Percentiles rank a stretch among this genome's conserved stretches.
Conservation (phyloP, 2,113 vertebrate species). For the Dunckerocampus dactyliophorus region DNA sequence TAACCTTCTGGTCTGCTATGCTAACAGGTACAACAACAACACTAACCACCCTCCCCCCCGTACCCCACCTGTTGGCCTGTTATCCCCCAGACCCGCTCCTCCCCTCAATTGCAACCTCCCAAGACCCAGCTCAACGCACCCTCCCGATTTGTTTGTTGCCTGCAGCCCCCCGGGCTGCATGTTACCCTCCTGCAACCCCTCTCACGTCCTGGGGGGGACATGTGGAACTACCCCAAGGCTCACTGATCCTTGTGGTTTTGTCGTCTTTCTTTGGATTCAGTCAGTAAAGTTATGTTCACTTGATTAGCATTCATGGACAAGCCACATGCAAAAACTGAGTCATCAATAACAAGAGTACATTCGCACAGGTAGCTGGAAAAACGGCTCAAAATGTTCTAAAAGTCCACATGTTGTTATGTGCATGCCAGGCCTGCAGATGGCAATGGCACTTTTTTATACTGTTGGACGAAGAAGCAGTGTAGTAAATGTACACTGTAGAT, state of each 20-base stretch:
- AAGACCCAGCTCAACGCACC: conserved; percentile 2
- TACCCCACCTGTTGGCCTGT: conserved; percentile 26
- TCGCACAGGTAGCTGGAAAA: too few relatives aligned
- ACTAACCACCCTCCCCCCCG: conserved; percentile 52
- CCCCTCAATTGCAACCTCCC: neutral
- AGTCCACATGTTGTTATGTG: too few relatives aligned
- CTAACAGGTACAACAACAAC: conserved; percentile 85
- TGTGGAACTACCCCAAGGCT: conserved; percentile 21
- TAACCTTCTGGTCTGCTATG: conserved; percentile 77
- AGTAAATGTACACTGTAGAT: too few relatives aligned
- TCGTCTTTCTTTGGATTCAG: too few relatives aligned
- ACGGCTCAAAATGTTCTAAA: too few relatives aligned
- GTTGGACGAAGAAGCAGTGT: too few relatives aligned
- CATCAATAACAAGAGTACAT: too few relatives aligned
- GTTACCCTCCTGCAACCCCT: conserved; percentile 26
- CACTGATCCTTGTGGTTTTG: neutral
- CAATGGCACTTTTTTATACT: too few relatives aligned
- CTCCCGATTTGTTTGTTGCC: conserved; percentile 48
- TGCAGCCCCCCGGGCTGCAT: conserved; percentile 53
- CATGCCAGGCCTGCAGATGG: too few relatives aligned
- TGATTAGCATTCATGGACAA: too few relatives aligned
- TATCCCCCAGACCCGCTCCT: neutral
- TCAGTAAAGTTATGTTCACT: too few relatives aligned
- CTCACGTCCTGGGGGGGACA: conserved; percentile 26
- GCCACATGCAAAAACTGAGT: too few relatives aligned